Base-by-base conservation (phyloP, 1,140 invertebrate genomes). In the Whitmania pigra region DNA sequence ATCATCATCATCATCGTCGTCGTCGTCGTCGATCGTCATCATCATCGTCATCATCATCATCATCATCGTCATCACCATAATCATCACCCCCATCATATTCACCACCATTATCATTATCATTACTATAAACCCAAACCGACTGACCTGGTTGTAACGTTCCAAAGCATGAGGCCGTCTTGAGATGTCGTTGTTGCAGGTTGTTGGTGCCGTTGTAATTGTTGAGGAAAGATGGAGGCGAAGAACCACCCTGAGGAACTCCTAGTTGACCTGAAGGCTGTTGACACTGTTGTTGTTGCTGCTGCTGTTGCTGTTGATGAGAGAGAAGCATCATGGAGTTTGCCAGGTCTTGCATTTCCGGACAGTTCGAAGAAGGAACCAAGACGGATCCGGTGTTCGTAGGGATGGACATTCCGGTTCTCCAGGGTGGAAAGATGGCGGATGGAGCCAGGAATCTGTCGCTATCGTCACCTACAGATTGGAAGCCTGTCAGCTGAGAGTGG, bases 321-420 rank as follows among this genome's bases (percentile, higher is more conserved):
- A 63, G 29, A n/a, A 63, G 29, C 57, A 63, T 63, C 57, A 63
- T 63, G 57, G 57, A 63, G 9, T 11, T 15, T 25, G 57, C 57
- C 22, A 63, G 18, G 29, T 63, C 57, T 20, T 63, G 57, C 29
- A 63, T 31, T 4, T 63, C 57, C 11, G 22, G 57, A 63, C 9
- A 63, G 57, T 22, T 63, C 11, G 57, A 63, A 11, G 29, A 49
- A 1, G 43, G 43, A 49, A 49, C 43, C 43, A 49, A 17, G 13
- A 49, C 43, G 11, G 43, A 63, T 15, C 57, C 57, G 11, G 4
- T 13, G 29, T 25, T 25, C 2, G 57, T 63, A 15, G 57, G 57
- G 15, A 49, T 49, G 43, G 43, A 49, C 43, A 49, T 49, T 49
- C 43, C 43, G 22, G 57, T 25, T 63, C 29, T 63, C 57, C 57